Conservation (phyloP, 2,797 vertebrate species). For the Naso thynnoides region DNA sequence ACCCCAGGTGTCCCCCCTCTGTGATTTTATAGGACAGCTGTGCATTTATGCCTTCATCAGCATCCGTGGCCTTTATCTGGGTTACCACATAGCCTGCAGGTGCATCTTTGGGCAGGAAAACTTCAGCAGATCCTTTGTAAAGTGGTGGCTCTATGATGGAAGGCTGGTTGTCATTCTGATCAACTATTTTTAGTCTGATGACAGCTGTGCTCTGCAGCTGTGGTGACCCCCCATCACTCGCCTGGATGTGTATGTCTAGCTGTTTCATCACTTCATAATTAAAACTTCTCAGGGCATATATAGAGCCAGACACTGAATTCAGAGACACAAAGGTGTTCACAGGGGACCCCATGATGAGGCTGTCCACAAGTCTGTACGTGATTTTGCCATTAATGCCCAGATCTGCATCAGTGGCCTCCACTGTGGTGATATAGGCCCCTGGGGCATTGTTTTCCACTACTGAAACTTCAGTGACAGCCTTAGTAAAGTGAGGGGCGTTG, state of each 20-base stretch:
- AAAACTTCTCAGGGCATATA: conserved; percentile 95
- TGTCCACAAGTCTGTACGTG: conserved; percentile 90
- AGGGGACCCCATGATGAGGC: conserved; percentile 88
- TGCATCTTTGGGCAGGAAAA: conserved; percentile 90
- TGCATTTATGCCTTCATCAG: conserved; percentile 91
- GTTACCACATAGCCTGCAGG: conserved; percentile 89
- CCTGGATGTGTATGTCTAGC: conserved; percentile 91
- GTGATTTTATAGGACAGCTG: conserved; percentile 91
- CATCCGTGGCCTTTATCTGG: conserved; percentile 92
- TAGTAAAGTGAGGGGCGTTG: conserved; percentile 90
- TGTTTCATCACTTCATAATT: conserved; percentile 93
- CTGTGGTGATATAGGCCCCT: conserved; percentile 91
- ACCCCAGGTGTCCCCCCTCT: conserved; percentile 88
- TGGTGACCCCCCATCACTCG: conserved; percentile 92
- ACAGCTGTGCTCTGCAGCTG: conserved; percentile 91
- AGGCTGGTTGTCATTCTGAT: conserved; percentile 95
- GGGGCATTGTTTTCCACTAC: conserved; percentile 93
- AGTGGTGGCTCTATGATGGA: conserved; percentile 88
- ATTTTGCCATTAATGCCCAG: conserved; percentile 91
- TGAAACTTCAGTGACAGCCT: conserved; percentile 88
- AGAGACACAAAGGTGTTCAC: conserved; percentile 94
- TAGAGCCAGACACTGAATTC: conserved; percentile 91
- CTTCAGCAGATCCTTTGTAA: conserved; percentile 91
- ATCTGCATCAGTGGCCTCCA: conserved; percentile 89
- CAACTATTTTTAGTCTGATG: conserved; percentile 91